These are phyloP conservation scores for Heliconius sara DNA, from an alignment of 2,888 invertebrate genomes.

Conservation along the genomic window DNA sequence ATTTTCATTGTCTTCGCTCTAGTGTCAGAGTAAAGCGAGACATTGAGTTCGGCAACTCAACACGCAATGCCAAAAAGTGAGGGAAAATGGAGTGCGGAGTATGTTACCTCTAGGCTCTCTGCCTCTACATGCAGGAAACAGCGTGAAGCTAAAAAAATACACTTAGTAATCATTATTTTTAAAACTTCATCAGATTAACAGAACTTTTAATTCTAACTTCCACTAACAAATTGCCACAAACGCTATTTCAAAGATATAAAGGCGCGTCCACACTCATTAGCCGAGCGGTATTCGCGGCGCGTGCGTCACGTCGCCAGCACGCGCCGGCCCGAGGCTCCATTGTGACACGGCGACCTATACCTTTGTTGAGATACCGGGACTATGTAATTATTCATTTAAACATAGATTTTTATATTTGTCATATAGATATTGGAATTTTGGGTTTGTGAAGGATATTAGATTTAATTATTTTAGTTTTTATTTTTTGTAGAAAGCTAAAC, in stretches of 20 bases:
- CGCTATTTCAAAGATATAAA: slow-evolving; percentile 53
- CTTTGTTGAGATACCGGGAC: slow-evolving; percentile 22
- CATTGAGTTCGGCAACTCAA: too few species aligned
- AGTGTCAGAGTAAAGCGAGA: too few species aligned
- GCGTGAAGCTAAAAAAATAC: too few species aligned
- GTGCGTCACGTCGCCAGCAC: slow-evolving; percentile 79
- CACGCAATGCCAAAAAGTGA: too few species aligned
- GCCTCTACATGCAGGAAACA: too few species aligned
- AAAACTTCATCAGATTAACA: background rate
- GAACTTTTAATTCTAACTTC: background rate
- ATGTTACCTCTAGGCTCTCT: too few species aligned
- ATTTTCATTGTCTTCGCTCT: too few species aligned
- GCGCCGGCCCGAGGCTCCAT: slow-evolving; percentile 63
- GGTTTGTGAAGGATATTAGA: too few species aligned
- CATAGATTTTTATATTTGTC: background rate
- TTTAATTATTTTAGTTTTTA: background rate
- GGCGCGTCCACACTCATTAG: slow-evolving; percentile 72
- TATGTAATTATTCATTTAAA: slow-evolving; percentile 3
- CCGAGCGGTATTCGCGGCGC: slow-evolving; percentile 70
- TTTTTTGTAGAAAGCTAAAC: too few species aligned
- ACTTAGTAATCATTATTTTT: too few species aligned
- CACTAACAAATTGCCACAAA: slow-evolving; percentile 10
- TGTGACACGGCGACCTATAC: slow-evolving; percentile 48
- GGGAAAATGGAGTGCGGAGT: too few species aligned
- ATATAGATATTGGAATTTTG: background rate